Evolutionary conservation across 2,888 invertebrate genomes (phyloP).

Genomic region (Leptinotarsa peninsularis): DNA sequence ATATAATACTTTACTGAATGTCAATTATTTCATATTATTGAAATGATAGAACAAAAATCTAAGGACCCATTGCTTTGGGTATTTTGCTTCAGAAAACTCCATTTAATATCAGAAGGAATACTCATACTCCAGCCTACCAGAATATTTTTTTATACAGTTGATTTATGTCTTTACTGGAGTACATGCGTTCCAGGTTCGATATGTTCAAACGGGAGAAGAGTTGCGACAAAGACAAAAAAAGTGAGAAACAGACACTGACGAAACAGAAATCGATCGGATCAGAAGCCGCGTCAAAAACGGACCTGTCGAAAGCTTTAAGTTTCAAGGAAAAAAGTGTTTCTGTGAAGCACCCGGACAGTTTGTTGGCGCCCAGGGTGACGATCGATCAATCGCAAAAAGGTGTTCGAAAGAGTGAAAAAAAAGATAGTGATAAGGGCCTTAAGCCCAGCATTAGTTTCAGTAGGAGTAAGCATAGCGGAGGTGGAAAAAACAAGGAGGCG

Average conservation of each 20-base stretch:
- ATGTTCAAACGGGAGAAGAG: constrained; percentile 57
- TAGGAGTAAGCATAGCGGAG: constrained; percentile 51
- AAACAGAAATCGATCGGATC: constrained; percentile 62
- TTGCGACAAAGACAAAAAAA: constrained; percentile 54
- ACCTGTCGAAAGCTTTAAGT: constrained; percentile 58
- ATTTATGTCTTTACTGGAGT: not conserved
- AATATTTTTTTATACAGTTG: not conserved
- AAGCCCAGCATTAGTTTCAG: constrained; percentile 59
- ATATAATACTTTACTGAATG: no score
- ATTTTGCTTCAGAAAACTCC: no score
- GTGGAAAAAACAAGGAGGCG: constrained; percentile 52
- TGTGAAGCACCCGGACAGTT: constrained; percentile 56
- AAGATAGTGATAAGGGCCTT: constrained; percentile 56
- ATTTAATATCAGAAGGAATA: no score
- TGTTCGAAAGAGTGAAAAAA: constrained; percentile 64
- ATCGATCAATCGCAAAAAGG: constrained; percentile 55
- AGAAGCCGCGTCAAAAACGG: constrained; percentile 50
- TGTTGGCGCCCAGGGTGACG: constrained; percentile 49
- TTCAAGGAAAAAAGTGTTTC: constrained; percentile 61
- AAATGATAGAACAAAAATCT: no score
- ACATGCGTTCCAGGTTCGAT: constrained; percentile 52
- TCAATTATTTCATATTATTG: no score
- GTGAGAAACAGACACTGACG: constrained; percentile 62
- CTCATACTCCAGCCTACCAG: not conserved
- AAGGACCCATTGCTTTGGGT: no score